Conservation (phyloP, 2,888 invertebrate genomes). For the Troglohyphantes excavatus region DNA sequence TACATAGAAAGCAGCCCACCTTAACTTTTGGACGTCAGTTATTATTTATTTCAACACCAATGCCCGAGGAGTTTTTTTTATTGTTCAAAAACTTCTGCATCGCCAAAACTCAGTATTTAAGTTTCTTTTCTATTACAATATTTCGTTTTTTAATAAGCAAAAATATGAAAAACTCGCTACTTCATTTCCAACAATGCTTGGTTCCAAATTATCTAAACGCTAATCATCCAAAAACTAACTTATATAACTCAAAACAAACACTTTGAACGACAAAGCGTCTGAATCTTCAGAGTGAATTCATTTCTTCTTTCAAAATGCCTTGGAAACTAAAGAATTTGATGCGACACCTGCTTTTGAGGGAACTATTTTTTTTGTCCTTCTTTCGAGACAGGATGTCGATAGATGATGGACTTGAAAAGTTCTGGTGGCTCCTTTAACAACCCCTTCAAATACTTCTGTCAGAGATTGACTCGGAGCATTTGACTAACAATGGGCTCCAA, state of each 20-base stretch:
- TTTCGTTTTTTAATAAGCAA: too few relatives aligned
- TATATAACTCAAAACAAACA: neutral
- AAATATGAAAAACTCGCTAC: too few relatives aligned
- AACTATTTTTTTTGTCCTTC: slow-evolving; percentile 29
- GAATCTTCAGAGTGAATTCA: slow-evolving; percentile 19
- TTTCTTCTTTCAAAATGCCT: slow-evolving; percentile 39
- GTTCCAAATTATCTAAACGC: slow-evolving; percentile 9
- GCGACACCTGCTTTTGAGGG: slow-evolving; percentile 45
- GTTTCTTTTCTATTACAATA: too few relatives aligned
- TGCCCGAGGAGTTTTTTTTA: too few relatives aligned
- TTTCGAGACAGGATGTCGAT: slow-evolving; percentile 37
- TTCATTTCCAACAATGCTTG: slow-evolving; percentile 18
- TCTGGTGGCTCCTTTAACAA: slow-evolving; percentile 55
- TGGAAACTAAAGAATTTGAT: slow-evolving; percentile 23
- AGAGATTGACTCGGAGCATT: slow-evolving; percentile 33
- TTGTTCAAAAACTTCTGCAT: too few relatives aligned
- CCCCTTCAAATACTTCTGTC: slow-evolving; percentile 59
- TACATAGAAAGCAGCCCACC: too few relatives aligned
- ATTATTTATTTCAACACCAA: too few relatives aligned
- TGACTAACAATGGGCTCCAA: neutral
- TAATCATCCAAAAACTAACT: too few relatives aligned
- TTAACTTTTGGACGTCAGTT: too few relatives aligned
- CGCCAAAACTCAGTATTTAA: too few relatives aligned
- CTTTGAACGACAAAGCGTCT: slow-evolving; percentile 1
- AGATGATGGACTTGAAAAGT: slow-evolving; percentile 48